Base-by-base conservation (phyloP, 2,797 vertebrate genomes). In the Microcaecilia unicolor region DNA sequence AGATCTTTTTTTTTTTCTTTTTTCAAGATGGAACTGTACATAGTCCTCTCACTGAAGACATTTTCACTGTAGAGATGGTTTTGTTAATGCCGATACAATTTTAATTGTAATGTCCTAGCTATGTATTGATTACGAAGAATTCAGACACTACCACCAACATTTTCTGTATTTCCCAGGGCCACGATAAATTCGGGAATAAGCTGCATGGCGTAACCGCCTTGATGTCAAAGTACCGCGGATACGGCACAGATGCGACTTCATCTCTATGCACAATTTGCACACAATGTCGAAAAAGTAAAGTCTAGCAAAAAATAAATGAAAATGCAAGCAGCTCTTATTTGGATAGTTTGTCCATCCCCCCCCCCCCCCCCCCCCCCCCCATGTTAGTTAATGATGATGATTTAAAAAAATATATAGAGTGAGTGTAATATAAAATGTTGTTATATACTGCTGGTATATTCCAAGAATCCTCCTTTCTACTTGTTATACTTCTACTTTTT, bases 401-500 rank as follows among this genome's bases (percentile, higher is more conserved):
- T n/a, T n/a, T 7, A 41, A 22, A 39, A 39, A 40, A 6, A 6
- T 13, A 5, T 29, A 48, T 43, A 21, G 25, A 13, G 22, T 1
- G 1, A 33, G 27, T 30, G 30, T 22, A 8, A 18, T 50, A 39
- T 30, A 31, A 51, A 50, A 40, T 5, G 2, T 9, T 49, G 33
- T n/a, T 49, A 23, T 37, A 49, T 47, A 50, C 41, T 33, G 11
- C 52, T 35, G 47, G 34, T 49, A 41, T 6, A 39, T 48, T 48
- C 44, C 44, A 34, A 34, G 37, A 48, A 35, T 29, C 51, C 39
- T 73, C 65, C 72, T 73, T 73, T 76, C 62, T 72, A 72, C 64
- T 75, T 22, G 4, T 58, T 51, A 53, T 30, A 28, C 75, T 74
- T 71, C 65, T 25, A 70, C 67, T 72, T 76, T 43, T 72, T 22